Evolutionary conservation across 1,140 invertebrate genomes (phyloP).

Genomic region (Lutraria rhynchaena): DNA sequence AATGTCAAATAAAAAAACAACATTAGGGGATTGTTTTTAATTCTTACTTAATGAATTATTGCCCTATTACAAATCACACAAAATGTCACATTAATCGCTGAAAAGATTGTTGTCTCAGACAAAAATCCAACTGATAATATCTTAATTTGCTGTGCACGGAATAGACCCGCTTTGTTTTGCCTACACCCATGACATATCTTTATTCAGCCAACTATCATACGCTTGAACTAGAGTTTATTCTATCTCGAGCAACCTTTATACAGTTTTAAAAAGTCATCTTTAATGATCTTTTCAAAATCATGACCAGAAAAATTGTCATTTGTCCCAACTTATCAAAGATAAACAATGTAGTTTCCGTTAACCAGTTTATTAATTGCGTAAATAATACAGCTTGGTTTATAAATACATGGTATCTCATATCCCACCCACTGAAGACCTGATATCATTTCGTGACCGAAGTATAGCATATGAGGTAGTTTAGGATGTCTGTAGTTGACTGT

Average conservation of each 20-base stretch:
- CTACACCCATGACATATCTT: constrained; percentile 12
- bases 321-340: constrained; percentile 48
- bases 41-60: no score
- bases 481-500: no score
- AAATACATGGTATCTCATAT: constrained; percentile 2
- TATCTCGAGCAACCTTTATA: constrained; percentile 3
- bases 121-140: no score
- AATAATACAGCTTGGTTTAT: background rate
- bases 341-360: constrained; percentile 50
- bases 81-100: no score
- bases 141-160: no score
- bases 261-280: constrained; percentile 35
- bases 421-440: constrained; percentile 16
- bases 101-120: no score
- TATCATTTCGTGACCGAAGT: no score
- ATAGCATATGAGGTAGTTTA: no score
- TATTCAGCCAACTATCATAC: constrained; percentile 21
- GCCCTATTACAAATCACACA: no score
- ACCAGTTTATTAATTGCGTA: constrained; percentile 1
- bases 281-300: constrained; percentile 45
- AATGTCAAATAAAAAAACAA: no score
- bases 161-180: no score
- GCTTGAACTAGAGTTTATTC: constrained; percentile 5
- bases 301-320: constrained; percentile 53
- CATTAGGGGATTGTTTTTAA: no score